These are phyloP conservation scores for Hydrophis major DNA, from an alignment of 2,797 vertebrate genomes.

Conservation along the genomic window DNA sequence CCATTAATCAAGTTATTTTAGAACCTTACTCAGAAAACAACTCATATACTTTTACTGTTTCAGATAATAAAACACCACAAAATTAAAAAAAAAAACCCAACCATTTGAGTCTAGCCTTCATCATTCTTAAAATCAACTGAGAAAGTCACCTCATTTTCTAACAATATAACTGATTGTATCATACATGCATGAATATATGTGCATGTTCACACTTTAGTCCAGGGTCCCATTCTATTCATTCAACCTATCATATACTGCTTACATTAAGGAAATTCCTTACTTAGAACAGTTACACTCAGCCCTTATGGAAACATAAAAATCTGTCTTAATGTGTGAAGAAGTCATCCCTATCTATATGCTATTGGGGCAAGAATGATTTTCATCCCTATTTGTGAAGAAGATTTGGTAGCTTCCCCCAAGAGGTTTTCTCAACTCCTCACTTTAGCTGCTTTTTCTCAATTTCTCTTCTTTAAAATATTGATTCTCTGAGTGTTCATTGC, in stretches of 20 bases:
- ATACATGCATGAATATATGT: not conserved
- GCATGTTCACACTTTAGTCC: not conserved
- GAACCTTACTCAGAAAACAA: not conserved
- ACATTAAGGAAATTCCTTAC: not conserved
- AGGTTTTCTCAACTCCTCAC: too few species aligned
- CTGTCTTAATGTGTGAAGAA: not conserved
- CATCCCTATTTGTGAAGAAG: too few species aligned
- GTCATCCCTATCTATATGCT: not conserved
- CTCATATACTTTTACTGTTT: not conserved
- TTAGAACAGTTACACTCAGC: not conserved
- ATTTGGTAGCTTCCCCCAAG: too few species aligned
- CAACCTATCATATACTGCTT: not conserved
- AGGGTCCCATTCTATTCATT: not conserved
- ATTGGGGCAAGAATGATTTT: not conserved
- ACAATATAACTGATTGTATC: not conserved
- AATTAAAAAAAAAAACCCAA: not conserved
- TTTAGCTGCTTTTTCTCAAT: too few species aligned
- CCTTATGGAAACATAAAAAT: not conserved
- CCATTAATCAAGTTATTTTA: not conserved
- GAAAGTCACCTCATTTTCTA: not conserved
- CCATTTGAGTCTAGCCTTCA: not conserved
- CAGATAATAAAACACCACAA: not conserved
- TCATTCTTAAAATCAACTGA: not conserved
- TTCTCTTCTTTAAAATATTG: too few species aligned
- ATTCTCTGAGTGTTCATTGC: too few species aligned